A percentile compares a stretch with the other conserved stretches of the same genome.
Conservation (phyloP, 2,797 vertebrate species). For the Platalea minor region DNA sequence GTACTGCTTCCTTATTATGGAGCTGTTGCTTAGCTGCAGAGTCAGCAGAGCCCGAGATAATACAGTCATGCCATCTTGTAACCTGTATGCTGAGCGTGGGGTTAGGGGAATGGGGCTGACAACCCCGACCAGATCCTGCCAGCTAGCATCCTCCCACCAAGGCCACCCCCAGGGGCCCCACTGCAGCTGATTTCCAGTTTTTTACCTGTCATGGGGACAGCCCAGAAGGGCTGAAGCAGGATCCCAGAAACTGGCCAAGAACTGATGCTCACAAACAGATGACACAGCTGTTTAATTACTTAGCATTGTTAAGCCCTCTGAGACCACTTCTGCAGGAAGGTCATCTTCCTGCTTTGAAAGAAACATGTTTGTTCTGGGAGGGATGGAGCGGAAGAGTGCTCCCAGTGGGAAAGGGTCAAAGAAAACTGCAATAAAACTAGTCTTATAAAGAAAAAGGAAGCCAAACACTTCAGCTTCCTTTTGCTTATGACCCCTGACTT, state of each 20-base stretch:
- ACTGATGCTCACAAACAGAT: neutral
- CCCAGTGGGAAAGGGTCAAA: neutral
- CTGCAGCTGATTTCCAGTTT: neutral
- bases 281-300: neutral
- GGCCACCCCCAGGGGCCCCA: neutral
- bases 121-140: neutral
- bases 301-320: neutral
- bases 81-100: neutral
- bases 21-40: neutral
- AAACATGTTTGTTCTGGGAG: neutral
- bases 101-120: neutral
- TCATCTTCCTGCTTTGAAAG: neutral
- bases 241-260: neutral
- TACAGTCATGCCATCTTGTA: neutral
- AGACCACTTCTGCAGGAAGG: conserved; percentile 27
- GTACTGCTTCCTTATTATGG: neutral
- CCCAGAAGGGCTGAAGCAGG: neutral
- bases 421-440: neutral
- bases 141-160: neutral
- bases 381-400: neutral
- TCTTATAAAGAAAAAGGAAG: neutral
- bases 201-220: neutral
- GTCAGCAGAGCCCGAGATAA: neutral
- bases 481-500: neutral
- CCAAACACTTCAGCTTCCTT: neutral